phyloP scores from a whole-genome alignment of 2,888 invertebrate genomes.

The Athalia circularis region DNA sequence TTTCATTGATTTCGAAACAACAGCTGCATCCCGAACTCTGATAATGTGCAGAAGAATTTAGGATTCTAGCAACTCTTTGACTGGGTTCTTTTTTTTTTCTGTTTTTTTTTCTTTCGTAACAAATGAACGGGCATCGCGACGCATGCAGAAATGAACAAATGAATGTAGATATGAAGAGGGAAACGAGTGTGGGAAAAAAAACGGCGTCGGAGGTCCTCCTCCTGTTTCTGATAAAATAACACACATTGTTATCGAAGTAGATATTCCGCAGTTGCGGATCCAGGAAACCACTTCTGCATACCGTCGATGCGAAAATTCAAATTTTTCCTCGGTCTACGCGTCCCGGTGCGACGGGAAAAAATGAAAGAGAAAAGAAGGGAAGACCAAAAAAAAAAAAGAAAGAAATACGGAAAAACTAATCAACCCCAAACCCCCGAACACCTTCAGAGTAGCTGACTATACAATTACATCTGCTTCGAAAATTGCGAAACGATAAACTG shows the following conservation, averaged over 20 bases:
- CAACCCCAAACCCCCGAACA: no score
- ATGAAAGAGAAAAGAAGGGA: not conserved
- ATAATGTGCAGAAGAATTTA: no score
- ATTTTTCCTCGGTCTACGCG: slow-evolving; percentile 55
- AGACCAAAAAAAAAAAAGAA: not conserved
- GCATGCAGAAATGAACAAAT: not conserved
- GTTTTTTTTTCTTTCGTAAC: no score
- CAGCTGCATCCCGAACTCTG: no score
- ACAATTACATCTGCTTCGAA: no score
- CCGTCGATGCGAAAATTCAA: slow-evolving; percentile 62
- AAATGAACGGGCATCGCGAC: no score
- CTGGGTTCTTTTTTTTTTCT: no score
- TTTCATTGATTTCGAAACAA: no score
- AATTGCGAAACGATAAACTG: no score
- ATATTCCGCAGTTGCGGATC: slow-evolving; percentile 29
- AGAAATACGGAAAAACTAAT: not conserved
- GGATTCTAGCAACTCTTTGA: no score
- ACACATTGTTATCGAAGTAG: slow-evolving; percentile 66
- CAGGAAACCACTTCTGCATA: not conserved
- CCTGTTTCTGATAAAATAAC: slow-evolving; percentile 66
- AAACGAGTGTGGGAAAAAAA: slow-evolving; percentile 36
- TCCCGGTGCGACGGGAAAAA: not conserved
- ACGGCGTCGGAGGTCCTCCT: slow-evolving; percentile 47
- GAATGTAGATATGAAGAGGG: not conserved
- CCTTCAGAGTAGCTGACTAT: no score